Percentiles rank a stretch among this genome's conserved stretches.
phyloP scores from a whole-genome alignment of 2,113 vertebrate species.

The Myotis brandtii region DNA sequence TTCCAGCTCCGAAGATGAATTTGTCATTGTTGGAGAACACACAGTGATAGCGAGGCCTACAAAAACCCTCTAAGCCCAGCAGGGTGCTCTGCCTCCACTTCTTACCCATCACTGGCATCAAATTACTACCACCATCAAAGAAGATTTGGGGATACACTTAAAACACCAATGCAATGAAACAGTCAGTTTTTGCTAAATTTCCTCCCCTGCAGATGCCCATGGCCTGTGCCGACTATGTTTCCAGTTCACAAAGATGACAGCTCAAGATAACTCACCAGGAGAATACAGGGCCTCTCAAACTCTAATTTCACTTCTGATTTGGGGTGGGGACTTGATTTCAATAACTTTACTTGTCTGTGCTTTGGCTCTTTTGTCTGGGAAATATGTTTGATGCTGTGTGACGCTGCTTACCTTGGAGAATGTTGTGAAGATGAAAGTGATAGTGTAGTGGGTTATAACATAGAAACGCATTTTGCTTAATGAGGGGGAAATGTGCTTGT shows the following conservation, averaged over 20 bases:
- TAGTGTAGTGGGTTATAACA: neutral
- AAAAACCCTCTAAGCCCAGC: constrained; percentile 53
- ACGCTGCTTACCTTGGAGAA: constrained; percentile 25
- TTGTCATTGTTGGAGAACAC: neutral
- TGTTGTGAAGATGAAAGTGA: neutral
- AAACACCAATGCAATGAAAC: neutral
- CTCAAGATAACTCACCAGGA: neutral
- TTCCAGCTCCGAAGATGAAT: constrained; percentile 77
- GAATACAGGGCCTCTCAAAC: neutral
- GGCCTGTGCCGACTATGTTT: neutral
- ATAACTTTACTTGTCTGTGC: neutral
- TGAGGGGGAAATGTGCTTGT: neutral
- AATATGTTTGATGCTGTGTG: constrained; percentile 20
- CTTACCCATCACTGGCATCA: neutral
- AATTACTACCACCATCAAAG: neutral
- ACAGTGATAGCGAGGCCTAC: constrained; percentile 53
- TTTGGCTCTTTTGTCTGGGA: neutral
- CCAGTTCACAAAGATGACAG: neutral
- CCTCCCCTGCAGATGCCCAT: neutral
- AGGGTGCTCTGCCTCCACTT: neutral
- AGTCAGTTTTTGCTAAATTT: constrained; percentile 5
- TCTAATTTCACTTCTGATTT: constrained; percentile 4
- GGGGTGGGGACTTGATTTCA: neutral
- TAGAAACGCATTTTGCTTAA: neutral
- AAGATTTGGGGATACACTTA: neutral